Base-by-base conservation (phyloP, 2,797 vertebrate species). In the Semaprochilodus insignis region DNA sequence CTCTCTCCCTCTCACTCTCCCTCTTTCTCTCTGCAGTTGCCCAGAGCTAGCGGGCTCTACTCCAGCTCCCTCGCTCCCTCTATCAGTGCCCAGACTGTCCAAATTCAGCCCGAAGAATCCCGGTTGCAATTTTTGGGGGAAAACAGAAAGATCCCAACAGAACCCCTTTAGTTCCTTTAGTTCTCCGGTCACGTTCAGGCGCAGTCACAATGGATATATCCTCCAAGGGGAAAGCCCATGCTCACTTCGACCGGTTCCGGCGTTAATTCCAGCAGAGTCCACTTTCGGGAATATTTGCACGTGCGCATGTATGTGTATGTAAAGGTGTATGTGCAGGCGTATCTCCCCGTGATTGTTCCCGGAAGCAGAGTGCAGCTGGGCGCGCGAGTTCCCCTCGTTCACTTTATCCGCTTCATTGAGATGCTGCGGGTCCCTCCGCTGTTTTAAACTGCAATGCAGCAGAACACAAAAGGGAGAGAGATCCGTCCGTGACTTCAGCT, bases 371-470 rank as follows among this genome's bases (percentile, higher is more conserved):
- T 25, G 62, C 62, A 63, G 62, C 62, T n/a, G 52, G 52, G 52
- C 52, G 52, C 52, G 52, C 55, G 44, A 48, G 44, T 48, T 48
- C 44, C 44, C 44, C 44, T 13, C 55, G 36, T 52, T 87, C 86
- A 86, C 75, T 82, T 85, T 82, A 34, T 85, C 74, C 76, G 81
- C 88, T 89, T 82, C 93, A 93, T 94, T 93, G 90, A 90, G 88
- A 93, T 93, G 92, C 93, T 90, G 88, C 86, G 91, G 93, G 84
- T 87, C 91, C 89, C 88, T 89, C 89, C 87, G 83, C 88, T 90
- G 93, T 87, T 93, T 87, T 88, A 94, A 95, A 95, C 95, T 95
- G 95, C 95, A 95, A 95, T 95, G 95, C 95, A 95, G 94, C 92
- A 95, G 86, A 88, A 85, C 92, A 94, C 93, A 95, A 94, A 86